These are phyloP conservation scores for Lepidurus packardi DNA, from an alignment of 1,140 invertebrate genomes.

Conservation along the genomic window DNA sequence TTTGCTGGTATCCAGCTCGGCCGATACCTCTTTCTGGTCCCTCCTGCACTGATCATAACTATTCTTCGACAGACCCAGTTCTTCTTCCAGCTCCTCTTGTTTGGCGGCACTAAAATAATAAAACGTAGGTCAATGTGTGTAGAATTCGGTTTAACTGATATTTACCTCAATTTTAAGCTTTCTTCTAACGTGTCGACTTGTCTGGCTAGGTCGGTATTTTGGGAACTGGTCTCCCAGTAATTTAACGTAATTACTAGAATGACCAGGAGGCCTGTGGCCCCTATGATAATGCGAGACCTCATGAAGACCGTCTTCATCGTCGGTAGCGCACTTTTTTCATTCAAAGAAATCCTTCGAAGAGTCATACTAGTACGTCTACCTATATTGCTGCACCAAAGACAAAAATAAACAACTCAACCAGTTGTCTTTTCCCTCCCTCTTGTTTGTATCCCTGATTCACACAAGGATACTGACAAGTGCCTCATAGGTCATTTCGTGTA, in stretches of 20 bases:
- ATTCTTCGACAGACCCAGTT: slow-evolving; percentile 26
- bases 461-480: background rate
- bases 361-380: background rate
- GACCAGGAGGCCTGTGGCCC: background rate
- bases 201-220: slow-evolving; percentile 28
- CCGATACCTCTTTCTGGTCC: slow-evolving; percentile 9
- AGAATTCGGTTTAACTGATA: background rate
- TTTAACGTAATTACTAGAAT: background rate
- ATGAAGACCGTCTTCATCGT: background rate
- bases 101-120: slow-evolving; percentile 22
- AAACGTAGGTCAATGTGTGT: background rate
- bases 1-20: slow-evolving; percentile 25
- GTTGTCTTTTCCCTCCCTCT: background rate
- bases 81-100: slow-evolving; percentile 30
- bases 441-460: background rate
- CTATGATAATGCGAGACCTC: background rate
- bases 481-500: no score
- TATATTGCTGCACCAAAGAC: background rate
- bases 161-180: slow-evolving; percentile 31
- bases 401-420: background rate
- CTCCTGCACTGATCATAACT: slow-evolving; percentile 26
- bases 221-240: slow-evolving; percentile 28
- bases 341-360: background rate
- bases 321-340: background rate
- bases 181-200: slow-evolving; percentile 29